Percentiles rank a stretch among this genome's conserved stretches.
phyloP scores from a whole-genome alignment of 2,797 vertebrate genomes.

The Tapirus indicus region DNA sequence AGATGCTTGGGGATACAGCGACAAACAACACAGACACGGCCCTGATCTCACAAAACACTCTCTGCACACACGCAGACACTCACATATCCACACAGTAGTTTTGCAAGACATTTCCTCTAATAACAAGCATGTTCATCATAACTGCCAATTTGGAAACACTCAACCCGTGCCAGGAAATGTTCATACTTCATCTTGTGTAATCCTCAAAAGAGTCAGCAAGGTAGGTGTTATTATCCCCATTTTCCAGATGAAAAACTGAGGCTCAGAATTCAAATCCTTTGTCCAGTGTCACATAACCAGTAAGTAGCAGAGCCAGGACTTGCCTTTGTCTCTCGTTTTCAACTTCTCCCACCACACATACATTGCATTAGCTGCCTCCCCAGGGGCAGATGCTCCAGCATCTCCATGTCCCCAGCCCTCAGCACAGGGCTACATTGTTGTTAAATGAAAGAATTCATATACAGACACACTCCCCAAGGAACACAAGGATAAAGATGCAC shows the following conservation, averaged over 20 bases:
- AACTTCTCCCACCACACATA: not conserved
- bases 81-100: not conserved
- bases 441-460: constrained; percentile 45
- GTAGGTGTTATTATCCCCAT: not conserved
- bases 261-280: not conserved
- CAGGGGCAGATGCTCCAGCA: not conserved
- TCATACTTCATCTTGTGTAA: not conserved
- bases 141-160: not conserved
- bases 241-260: constrained; percentile 19
- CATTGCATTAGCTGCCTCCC: not conserved
- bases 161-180: not conserved
- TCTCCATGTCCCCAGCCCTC: not conserved
- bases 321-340: not conserved
- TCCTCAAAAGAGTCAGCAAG: not conserved
- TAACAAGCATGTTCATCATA: not conserved
- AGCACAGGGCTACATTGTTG: not conserved
- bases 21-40: not conserved
- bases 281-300: not conserved
- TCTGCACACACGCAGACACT: not conserved
- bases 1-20: not conserved
- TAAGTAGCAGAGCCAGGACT: not conserved
- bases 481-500: not conserved
- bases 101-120: not conserved
- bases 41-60: not conserved
- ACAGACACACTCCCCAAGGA: not conserved